Conservation (phyloP, 2,888 invertebrate species). For the Mimumesa dahlbomi region DNA sequence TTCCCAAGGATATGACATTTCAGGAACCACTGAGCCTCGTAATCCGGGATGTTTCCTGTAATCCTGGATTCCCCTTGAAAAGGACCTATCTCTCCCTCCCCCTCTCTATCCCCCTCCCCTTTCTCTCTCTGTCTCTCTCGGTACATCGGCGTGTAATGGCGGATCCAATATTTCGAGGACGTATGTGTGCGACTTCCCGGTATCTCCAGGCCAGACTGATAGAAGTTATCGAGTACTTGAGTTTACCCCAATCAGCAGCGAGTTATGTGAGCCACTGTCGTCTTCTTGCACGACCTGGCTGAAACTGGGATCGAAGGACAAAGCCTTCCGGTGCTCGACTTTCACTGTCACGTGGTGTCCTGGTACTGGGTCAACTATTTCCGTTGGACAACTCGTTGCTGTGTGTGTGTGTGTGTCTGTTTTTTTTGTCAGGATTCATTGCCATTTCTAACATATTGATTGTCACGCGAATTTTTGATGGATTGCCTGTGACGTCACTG, state of each 20-base stretch:
- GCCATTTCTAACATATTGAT: too few relatives aligned
- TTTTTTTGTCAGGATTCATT: too few relatives aligned
- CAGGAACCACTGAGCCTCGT: conserved; percentile 48
- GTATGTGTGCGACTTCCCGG: conserved; percentile 35
- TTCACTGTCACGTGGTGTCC: too few relatives aligned
- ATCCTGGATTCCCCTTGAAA: conserved; percentile 53
- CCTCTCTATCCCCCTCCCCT: too few relatives aligned
- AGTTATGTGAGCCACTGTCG: conserved; percentile 63
- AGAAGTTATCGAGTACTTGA: conserved; percentile 64
- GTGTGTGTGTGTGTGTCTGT: too few relatives aligned
- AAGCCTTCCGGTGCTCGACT: neutral
- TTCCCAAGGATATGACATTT: conserved; percentile 60
- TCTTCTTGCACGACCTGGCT: conserved; percentile 9
- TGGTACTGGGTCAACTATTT: too few relatives aligned
- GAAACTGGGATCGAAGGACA: neutral
- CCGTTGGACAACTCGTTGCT: too few relatives aligned
- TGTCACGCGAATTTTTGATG: too few relatives aligned
- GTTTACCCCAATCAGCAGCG: conserved; percentile 72
- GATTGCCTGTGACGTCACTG: too few relatives aligned
- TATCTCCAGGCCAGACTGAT: conserved; percentile 17
- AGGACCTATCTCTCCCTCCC: conserved; percentile 38
- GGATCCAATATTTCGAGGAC: conserved; percentile 64
- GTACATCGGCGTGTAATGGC: conserved; percentile 23
- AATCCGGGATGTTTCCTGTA: conserved; percentile 65
- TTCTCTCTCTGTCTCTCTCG: too few relatives aligned